Evolutionary conservation across 2,888 invertebrate species (phyloP).

Genomic region (Elmis aenea): DNA sequence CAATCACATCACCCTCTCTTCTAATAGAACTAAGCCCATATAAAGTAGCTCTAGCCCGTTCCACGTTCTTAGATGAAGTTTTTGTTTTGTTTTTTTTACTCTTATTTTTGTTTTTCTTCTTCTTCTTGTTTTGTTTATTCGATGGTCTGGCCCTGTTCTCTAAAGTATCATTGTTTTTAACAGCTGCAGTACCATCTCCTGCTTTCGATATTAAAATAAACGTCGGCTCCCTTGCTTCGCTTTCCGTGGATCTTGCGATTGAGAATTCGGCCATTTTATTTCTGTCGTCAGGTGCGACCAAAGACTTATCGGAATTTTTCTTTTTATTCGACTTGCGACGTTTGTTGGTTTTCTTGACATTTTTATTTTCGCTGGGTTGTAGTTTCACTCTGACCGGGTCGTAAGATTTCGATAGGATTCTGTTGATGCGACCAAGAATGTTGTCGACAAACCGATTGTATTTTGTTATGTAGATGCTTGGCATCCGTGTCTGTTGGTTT

Average conservation of each 20-base stretch:
- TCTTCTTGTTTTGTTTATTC: conserved; percentile 26
- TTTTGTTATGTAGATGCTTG: conserved; percentile 71
- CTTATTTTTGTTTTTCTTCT: conserved; percentile 24
- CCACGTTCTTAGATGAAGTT: conserved; percentile 49
- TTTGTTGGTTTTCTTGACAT: conserved; percentile 43
- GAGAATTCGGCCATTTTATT: conserved; percentile 43
- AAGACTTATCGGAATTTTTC: conserved; percentile 10
- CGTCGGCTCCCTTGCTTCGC: conserved; percentile 37
- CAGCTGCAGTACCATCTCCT: conserved; percentile 18
- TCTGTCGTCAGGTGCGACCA: conserved; percentile 14
- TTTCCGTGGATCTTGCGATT: conserved; percentile 36
- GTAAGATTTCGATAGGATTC: conserved; percentile 71
- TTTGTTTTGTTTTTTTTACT: conserved; percentile 46
- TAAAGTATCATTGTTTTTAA: conserved; percentile 16
- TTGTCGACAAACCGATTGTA: conserved; percentile 84
- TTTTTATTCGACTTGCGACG: conserved; percentile 18
- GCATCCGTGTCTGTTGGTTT: conserved; percentile 45
- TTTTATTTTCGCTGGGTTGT: conserved; percentile 49
- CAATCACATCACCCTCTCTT: conserved; percentile 74
- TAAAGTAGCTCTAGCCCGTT: conserved; percentile 70
- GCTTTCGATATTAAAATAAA: conserved; percentile 42
- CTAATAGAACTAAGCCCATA: conserved; percentile 75
- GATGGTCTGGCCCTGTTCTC: conserved; percentile 26
- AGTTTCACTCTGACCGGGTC: conserved; percentile 80
- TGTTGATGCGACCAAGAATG: conserved; percentile 75